Evolutionary conservation across 2,797 vertebrate species (phyloP).

Genomic region (Acridotheres tristis): DNA sequence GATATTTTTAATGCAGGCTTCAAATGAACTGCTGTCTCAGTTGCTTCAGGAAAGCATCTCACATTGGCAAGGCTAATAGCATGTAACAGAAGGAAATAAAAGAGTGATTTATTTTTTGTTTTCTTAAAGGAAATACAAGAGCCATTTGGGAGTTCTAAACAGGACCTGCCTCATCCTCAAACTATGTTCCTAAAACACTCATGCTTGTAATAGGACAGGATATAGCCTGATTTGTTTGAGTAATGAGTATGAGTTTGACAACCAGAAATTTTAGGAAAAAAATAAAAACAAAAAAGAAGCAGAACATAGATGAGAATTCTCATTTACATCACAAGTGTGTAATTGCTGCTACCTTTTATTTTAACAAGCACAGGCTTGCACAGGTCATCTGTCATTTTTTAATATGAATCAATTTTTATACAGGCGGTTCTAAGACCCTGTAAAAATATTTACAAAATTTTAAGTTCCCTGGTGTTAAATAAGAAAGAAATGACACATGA

Average conservation of each 20-base stretch:
- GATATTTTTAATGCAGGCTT: constrained; percentile 58
- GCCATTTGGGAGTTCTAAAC: not conserved
- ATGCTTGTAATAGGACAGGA: not conserved
- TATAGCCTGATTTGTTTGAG: not conserved
- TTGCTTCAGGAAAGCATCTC: constrained; percentile 44
- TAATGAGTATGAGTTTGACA: not conserved
- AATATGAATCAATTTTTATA: not conserved
- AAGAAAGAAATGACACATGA: not conserved
- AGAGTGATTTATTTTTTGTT: not conserved
- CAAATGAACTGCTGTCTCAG: constrained; percentile 62
- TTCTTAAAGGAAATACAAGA: not conserved
- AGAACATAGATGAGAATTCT: not conserved
- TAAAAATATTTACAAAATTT: not conserved
- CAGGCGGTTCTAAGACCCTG: not conserved
- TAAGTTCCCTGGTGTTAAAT: not conserved
- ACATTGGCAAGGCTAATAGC: constrained; percentile 44
- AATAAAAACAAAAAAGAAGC: not conserved
- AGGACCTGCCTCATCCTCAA: not conserved
- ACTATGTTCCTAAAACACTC: not conserved
- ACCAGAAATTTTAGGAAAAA: not conserved
- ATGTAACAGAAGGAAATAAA: constrained; percentile 62
- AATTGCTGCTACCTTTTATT: not conserved
- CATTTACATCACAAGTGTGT: not conserved
- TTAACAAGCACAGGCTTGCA: not conserved
- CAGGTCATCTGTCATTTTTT: not conserved